These are phyloP conservation scores for Acropora yongei DNA, from an alignment of 64 coral and sea anemone species.

Conservation along the genomic window DNA sequence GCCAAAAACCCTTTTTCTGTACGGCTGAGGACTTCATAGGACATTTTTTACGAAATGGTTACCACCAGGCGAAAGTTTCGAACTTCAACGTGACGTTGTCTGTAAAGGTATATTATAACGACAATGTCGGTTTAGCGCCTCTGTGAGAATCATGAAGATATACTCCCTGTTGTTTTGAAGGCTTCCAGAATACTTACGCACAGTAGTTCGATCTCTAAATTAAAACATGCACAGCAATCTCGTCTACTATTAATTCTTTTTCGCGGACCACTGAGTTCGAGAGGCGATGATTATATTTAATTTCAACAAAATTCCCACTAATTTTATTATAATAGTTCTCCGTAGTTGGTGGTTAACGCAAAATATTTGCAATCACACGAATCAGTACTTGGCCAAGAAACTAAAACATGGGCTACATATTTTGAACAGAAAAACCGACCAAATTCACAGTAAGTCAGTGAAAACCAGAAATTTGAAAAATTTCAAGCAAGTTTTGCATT, in stretches of 20 bases:
- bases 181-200: too few species aligned
- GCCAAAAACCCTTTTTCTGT: too few species aligned
- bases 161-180: too few species aligned
- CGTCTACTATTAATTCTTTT: background rate
- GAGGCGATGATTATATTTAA: slow-evolving; percentile 2
- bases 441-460: background rate
- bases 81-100: too few species aligned
- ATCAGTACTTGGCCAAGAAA: slow-evolving; percentile 7
- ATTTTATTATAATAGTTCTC: background rate
- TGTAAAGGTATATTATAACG: too few species aligned
- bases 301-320: background rate
- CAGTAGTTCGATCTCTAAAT: too few species aligned
- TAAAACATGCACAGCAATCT: too few species aligned
- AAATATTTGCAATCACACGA: slow-evolving; percentile 13
- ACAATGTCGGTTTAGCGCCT: too few species aligned
- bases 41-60: too few species aligned
- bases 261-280: background rate
- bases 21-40: too few species aligned
- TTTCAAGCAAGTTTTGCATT: background rate
- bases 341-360: background rate
- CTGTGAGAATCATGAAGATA: too few species aligned
- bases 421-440: slow-evolving; percentile 6
- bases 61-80: too few species aligned
- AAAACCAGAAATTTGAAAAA: background rate
- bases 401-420: background rate